Evolutionary conservation across 2,113 vertebrate species (phyloP).

Genomic region (Coturnix japonica): DNA sequence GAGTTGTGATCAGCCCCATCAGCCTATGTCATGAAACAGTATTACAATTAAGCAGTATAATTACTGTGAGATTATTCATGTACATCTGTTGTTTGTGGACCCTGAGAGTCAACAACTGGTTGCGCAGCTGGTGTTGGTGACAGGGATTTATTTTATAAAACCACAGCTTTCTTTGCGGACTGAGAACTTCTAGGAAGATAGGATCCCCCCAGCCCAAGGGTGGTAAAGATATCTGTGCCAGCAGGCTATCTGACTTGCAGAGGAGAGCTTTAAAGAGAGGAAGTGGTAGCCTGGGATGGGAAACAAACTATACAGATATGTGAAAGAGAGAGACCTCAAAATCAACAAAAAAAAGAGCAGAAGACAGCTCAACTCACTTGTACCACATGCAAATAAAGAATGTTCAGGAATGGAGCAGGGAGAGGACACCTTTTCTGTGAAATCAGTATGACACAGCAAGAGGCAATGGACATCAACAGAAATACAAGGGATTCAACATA

Average conservation of each 20-base stretch:
- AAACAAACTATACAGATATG: not conserved
- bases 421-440: not conserved
- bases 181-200: not conserved
- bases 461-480: not conserved
- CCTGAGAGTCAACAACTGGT: not conserved
- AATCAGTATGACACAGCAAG: not conserved
- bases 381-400: not conserved
- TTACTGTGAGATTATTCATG: slow-evolving; percentile 9
- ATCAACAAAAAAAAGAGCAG: not conserved
- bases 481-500: not conserved
- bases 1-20: not conserved
- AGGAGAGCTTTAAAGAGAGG: not conserved
- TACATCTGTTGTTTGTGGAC: not conserved
- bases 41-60: not conserved
- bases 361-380: not conserved
- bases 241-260: not conserved
- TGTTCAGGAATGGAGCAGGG: not conserved
- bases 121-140: not conserved
- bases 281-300: not conserved
- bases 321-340: not conserved
- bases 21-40: not conserved
- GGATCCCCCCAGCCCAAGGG: not conserved
- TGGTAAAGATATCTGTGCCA: not conserved
- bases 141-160: not conserved
- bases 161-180: not conserved